Evolutionary conservation across 1,140 invertebrate species (phyloP), one percentile per base, ranked within the genome.

Genomic region (Eulimnadia texana): DNA sequence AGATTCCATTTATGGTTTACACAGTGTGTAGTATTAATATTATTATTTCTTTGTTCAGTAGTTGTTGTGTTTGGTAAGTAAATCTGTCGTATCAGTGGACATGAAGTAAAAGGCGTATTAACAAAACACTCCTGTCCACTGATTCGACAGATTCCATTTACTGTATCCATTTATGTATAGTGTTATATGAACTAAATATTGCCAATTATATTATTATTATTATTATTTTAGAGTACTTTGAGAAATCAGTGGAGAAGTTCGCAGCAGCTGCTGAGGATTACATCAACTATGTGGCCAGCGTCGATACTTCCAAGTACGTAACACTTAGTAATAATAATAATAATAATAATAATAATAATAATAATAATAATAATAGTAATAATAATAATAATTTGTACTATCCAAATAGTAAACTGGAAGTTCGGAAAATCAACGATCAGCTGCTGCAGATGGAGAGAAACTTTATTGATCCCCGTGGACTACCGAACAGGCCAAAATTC

Each of bases 341-440:
- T 6, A 42, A 6, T 9, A 9, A 16, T 42, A 9, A 9, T 9
- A 11, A 42, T n/a, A 16, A 29, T 6, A 42, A 9, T 16, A 42
- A 42, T 9, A 6, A 42, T 9, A 16, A 42, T 9, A 42, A 42
- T 6, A 42, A 6, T 9, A 9, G 33, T 42, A 9, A 9, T 9
- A 42, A 42, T 42, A 6, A 42, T 42, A 42, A n/a, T n/a, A 16
- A 42, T 42, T 16, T 42, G 33, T 42, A 42, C 16, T 42, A 63
- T 24, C 23, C 50, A 62, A 52, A 3, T 49, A 71, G 70, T 62
- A 65, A 67, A n/a, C 66, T 73, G 62, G 66, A 65, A 9, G 67
- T 77, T 11, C 69, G 76, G 13, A 62, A 67, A 50, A 68, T 77
- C 1, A 78, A 78, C 63, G 77, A 78, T 63, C 73, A 78, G 64